These are phyloP conservation scores for Oenanthe melanoleuca DNA, from an alignment of 2,113 vertebrate species.

Conservation along the genomic window DNA sequence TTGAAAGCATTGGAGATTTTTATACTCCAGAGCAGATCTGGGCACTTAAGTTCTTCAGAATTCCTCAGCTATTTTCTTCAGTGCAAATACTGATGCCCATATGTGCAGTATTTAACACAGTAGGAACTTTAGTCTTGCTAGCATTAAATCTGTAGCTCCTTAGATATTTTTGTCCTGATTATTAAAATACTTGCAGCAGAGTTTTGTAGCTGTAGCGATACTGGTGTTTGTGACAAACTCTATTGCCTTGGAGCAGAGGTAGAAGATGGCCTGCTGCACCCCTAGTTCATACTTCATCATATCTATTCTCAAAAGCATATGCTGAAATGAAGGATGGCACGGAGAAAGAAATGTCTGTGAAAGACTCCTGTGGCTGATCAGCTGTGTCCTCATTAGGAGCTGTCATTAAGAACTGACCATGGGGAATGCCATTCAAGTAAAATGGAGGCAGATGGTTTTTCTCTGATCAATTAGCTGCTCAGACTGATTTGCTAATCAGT, in stretches of 20 bases:
- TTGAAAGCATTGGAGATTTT: not conserved
- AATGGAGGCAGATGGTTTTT: constrained; percentile 52
- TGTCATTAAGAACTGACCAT: constrained; percentile 46
- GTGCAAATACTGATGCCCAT: not conserved
- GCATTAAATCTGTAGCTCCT: not conserved
- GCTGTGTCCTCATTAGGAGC: constrained; percentile 37
- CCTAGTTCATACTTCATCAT: not conserved
- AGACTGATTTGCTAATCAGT: constrained; percentile 55
- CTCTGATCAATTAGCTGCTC: constrained; percentile 62
- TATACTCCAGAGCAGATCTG: not conserved
- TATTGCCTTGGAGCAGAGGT: not conserved
- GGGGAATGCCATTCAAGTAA: constrained; percentile 16
- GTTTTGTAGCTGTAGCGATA: not conserved
- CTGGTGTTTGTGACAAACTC: not conserved
- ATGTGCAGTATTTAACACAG: not conserved
- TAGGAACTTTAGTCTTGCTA: not conserved
- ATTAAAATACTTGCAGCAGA: not conserved
- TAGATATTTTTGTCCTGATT: not conserved
- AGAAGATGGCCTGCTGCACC: not conserved
- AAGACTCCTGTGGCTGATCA: constrained; percentile 17
- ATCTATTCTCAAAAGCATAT: not conserved
- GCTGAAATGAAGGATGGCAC: not conserved
- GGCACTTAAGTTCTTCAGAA: not conserved
- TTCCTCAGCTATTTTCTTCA: not conserved
- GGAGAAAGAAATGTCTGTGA: not conserved